Percentiles rank a stretch among this genome's conserved stretches.
phyloP scores from a whole-genome alignment of 2,797 vertebrate genomes.

The Alectoris magna region DNA sequence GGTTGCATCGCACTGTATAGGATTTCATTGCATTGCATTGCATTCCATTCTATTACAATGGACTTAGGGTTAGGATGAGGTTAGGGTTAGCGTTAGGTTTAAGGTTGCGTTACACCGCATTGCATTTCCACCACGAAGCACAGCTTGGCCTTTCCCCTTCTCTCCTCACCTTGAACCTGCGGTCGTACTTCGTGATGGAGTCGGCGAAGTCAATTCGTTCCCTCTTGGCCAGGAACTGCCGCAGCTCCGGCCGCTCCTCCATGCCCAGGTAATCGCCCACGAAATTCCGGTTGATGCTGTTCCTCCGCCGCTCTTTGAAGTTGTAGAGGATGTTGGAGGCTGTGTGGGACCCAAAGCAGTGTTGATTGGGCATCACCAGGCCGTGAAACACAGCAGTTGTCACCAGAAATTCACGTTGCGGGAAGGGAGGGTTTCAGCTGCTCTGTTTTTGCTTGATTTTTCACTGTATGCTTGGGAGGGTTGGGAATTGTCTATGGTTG shows the following conservation, averaged over 20 bases:
- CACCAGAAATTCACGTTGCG: not conserved
- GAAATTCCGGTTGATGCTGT: slow-evolving; percentile 98
- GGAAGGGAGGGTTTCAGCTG: not conserved
- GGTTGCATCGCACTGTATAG: too few species aligned
- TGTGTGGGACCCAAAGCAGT: not conserved
- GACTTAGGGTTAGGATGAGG: too few species aligned
- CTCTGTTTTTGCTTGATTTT: not conserved
- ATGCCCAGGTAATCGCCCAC: slow-evolving; percentile 97
- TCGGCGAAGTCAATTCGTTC: slow-evolving; percentile 94
- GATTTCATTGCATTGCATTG: too few species aligned
- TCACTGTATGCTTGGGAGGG: rapidly evolving
- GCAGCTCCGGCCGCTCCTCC: slow-evolving; percentile 92
- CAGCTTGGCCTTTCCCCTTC: not conserved
- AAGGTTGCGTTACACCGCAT: too few species aligned
- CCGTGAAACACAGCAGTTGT: not conserved
- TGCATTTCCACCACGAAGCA: not conserved
- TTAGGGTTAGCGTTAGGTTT: too few species aligned
- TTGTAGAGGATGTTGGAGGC: slow-evolving; percentile 96
- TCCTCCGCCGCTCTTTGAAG: slow-evolving; percentile 92
- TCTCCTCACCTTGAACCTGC: slow-evolving; percentile 92
- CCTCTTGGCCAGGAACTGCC: slow-evolving; percentile 93
- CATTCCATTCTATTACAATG: too few species aligned
- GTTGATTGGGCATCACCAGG: not conserved
- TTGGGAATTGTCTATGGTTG: rapidly evolving
- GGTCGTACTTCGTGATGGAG: slow-evolving; percentile 93